Base-by-base conservation (phyloP, 2,888 invertebrate genomes). In the Hypolimnas misippus region DNA sequence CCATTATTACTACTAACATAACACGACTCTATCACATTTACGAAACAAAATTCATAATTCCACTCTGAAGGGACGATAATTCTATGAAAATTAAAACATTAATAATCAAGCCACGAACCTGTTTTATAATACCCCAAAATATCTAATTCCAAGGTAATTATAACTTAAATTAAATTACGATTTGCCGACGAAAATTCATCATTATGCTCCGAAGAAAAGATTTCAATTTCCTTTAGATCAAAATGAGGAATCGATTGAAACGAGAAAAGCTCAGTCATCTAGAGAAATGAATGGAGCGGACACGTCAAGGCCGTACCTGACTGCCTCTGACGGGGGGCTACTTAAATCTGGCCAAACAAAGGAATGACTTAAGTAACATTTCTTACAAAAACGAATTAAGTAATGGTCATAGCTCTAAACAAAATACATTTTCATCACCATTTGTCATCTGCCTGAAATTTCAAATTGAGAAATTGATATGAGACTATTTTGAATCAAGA, bases 241-340 rank as follows among this genome's bases (percentile, higher is more conserved):
- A 35, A 44, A 31, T 10, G 31, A 58, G 38, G 42, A 35, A 21
- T 33, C 35, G 38, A 63, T 56, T 55, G 50, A 59, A 63, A 59
- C 44, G 33, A n/a, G 29, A 19, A 59, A 60, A 35, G 29, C 56
- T 33, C 16, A 35, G 51, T 56, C 52, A 38, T 56, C 44, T 56
- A 7, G 35, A 17, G 19, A 35, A n/a, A 12, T 3, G 35, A 57
- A 62, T 46, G 50, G 31, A 54, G 19, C 17, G 31, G 14, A 53
- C 31, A 31, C 44, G 61, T 57, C 65, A 57, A 57, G 57, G 57
- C 44, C 56, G 40, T 49, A 56, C 55, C 59, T 61, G 60, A 19
- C 49, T 12, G 6, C 14, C 14, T 16, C 3, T 8, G 14, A 38
- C 19, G 8, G 40, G 17, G 51, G 52, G 40, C 38, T 52, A 62